Base-by-base conservation (phyloP, 2,888 invertebrate genomes). In the Drosophila infuscata region DNA sequence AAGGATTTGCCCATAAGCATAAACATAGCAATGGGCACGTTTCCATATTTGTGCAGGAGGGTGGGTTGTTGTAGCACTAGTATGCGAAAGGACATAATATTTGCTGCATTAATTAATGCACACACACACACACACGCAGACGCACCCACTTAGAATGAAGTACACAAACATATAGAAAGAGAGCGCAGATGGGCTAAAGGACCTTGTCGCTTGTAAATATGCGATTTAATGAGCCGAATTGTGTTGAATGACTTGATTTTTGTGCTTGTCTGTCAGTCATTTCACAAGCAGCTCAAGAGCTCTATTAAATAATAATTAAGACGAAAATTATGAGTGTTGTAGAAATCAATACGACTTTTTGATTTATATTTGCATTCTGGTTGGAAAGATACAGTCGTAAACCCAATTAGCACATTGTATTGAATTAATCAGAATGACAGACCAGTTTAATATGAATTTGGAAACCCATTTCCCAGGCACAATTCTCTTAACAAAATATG, bases 91-190 rank as follows among this genome's bases (percentile, higher is more conserved):
- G 70, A 81, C 79, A 79, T 79, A 79, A 82, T 83, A 84, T 81
- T 84, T 84, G 81, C 76, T 70, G 74, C 81, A 79, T 79, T 79
- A 82, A 83, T 83, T 82, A 83, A 84, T 84, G 74, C 74, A 76
- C 68, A 63, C 72, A 69, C 70, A 72, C 74, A 79, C 25, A n/a
- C 57, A 38, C 30, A 58, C 20, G 20, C 36, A n/a, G n/a, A 9
- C 7, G 7, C 58, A 46, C 51, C 29, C 48, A 9, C 41, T 36
- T 25, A 20, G 38, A 38, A 52, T 46, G 51, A 48, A 48, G n/a
- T 32, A 48, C 49, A 35, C 49, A 56, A 41, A 56, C 20, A 72
- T 29, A 57, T 35, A 57, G 17, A 12, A 29, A 36, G 29, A 6
- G n/a, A 41, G 32, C 15, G 38, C 33, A 46, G 25, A 4, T 11